These are phyloP conservation scores for Myotis planiceps DNA, from an alignment of 2,797 vertebrate genomes.

Conservation along the genomic window DNA sequence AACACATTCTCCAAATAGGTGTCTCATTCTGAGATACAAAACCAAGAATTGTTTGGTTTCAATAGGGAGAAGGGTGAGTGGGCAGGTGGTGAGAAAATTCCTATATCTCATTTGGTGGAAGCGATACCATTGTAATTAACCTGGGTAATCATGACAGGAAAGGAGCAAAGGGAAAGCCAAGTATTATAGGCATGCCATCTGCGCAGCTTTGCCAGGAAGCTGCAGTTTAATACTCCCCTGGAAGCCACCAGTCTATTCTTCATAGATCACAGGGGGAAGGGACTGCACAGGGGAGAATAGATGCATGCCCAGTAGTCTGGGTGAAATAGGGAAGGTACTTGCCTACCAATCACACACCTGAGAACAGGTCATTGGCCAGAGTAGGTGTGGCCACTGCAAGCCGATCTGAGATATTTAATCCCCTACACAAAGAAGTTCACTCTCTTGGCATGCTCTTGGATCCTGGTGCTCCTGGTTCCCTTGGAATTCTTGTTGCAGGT, in stretches of 20 bases:
- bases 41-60: background rate
- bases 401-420: background rate
- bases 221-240: background rate
- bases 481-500: too few relatives aligned
- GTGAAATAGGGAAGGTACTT: background rate
- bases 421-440: background rate
- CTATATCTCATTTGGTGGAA: background rate
- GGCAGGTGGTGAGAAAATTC: background rate
- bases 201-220: background rate
- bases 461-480: background rate
- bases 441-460: background rate
- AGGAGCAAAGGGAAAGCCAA: background rate
- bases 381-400: background rate
- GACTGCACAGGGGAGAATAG: background rate
- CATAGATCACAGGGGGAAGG: background rate
- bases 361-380: background rate
- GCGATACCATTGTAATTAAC: background rate
- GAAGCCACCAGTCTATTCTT: background rate
- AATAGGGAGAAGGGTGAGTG: background rate
- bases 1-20: background rate
- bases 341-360: background rate
- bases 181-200: background rate
- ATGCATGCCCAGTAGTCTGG: background rate
- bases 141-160: background rate
- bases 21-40: background rate